These are phyloP conservation scores for Pristionchus maxplancki DNA, from an alignment of 2,888 invertebrate genomes.

Conservation along the genomic window DNA sequence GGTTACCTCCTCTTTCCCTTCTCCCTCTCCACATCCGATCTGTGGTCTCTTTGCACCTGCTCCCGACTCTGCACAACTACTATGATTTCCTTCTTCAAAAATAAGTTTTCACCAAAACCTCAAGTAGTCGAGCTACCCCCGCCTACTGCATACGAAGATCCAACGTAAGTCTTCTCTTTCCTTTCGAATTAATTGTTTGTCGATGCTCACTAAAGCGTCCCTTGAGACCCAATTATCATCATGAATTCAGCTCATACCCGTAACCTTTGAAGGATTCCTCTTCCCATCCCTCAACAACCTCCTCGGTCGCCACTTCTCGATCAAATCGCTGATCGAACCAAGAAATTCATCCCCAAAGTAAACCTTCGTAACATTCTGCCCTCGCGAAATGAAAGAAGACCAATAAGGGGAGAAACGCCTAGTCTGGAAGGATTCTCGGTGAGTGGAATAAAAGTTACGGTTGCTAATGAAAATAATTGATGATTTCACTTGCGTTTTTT, in stretches of 20 bases:
- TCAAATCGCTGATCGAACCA: background rate
- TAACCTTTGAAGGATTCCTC: background rate
- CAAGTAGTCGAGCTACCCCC: background rate
- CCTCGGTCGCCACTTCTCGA: conserved; percentile 8
- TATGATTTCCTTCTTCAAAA: conserved; percentile 17
- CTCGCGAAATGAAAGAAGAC: background rate
- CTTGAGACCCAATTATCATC: background rate
- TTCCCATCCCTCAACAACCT: background rate
- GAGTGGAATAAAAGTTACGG: background rate
- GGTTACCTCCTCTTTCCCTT: background rate
- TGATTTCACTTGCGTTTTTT: no score
- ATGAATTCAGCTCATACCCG: background rate
- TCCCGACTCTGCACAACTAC: background rate
- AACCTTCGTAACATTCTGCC: background rate
- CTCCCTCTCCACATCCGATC: background rate
- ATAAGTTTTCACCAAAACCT: background rate
- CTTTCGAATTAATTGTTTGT: background rate
- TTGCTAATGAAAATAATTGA: no score
- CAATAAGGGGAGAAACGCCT: background rate
- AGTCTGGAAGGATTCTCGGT: conserved; percentile 8
- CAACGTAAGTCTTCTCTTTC: background rate
- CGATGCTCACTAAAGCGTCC: background rate
- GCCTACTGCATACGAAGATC: background rate
- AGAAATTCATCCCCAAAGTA: background rate
- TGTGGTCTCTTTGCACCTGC: background rate